phyloP scores from a whole-genome alignment of 1,140 invertebrate species.

The Probaryconus sp. region DNA sequence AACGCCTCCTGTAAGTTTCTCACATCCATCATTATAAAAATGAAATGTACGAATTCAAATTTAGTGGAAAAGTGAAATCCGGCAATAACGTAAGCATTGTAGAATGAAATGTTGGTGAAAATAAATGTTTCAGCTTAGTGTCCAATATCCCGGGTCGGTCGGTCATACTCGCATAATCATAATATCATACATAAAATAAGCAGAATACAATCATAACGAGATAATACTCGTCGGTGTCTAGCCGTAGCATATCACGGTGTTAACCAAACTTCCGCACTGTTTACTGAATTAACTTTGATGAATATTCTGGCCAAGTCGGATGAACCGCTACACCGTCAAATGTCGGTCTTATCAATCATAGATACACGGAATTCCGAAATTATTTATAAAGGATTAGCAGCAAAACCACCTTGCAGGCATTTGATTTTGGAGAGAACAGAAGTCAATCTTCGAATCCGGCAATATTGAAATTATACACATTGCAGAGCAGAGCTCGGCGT shows the following conservation, averaged over 20 bases:
- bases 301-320: constrained; percentile 52
- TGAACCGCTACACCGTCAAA: constrained; percentile 45
- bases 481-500: too few relatives aligned
- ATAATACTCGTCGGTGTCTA: constrained; percentile 47
- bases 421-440: too few relatives aligned
- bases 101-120: constrained; percentile 23
- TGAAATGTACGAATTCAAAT: constrained; percentile 15
- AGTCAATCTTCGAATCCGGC: too few relatives aligned
- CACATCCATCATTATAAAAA: constrained; percentile 9
- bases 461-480: too few relatives aligned
- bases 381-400: constrained; percentile 54
- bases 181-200: constrained; percentile 51
- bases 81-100: constrained; percentile 20
- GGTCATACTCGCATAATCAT: constrained; percentile 51
- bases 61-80: constrained; percentile 18
- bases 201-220: constrained; percentile 51
- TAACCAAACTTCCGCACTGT: constrained; percentile 57
- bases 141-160: constrained; percentile 23
- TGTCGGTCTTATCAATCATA: constrained; percentile 55
- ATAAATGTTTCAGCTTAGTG: constrained; percentile 44
- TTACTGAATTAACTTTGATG: constrained; percentile 57
- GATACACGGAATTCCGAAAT: constrained; percentile 36
- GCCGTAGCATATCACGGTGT: constrained; percentile 45
- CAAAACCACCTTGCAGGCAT: too few relatives aligned
- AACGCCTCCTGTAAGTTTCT: background rate